phyloP scores from a whole-genome alignment of 2,113 vertebrate species.

The Scortum barcoo region DNA sequence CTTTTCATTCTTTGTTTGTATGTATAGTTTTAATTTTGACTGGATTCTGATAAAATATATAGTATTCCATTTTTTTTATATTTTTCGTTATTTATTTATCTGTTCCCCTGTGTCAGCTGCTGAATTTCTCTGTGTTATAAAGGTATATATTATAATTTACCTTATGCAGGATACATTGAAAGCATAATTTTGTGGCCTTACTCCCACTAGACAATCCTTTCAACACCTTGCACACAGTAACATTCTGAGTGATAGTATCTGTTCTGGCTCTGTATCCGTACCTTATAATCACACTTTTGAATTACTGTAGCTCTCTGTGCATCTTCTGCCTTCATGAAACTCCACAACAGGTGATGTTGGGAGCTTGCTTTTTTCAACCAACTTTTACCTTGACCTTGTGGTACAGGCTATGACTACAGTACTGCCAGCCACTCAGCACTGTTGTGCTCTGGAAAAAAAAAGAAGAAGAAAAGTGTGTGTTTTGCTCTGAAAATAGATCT shows the following conservation, averaged over 20 bases:
- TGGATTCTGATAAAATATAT: too few species aligned
- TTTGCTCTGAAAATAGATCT: constrained; percentile 68
- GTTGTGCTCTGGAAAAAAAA: background rate
- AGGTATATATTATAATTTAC: too few species aligned
- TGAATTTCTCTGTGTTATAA: too few species aligned
- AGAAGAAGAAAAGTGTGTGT: constrained; percentile 14
- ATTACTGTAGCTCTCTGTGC: background rate
- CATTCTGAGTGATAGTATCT: background rate
- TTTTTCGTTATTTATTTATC: too few species aligned
- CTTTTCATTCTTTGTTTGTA: too few species aligned
- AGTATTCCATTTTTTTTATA: too few species aligned
- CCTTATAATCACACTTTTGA: background rate
- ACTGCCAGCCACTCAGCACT: constrained; percentile 24
- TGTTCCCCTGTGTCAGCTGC: too few species aligned
- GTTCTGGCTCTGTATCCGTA: background rate
- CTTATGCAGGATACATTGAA: too few species aligned
- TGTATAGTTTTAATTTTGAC: too few species aligned
- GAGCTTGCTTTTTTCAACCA: constrained; percentile 23
- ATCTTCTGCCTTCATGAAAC: constrained; percentile 13
- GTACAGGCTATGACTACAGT: background rate
- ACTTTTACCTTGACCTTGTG: constrained; percentile 46
- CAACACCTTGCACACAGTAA: too few species aligned
- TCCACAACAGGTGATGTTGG: constrained; percentile 18
- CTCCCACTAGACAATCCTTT: too few species aligned
- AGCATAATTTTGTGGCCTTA: too few species aligned